Percentiles rank a stretch among this genome's conserved stretches.
These are phyloP conservation scores for Limnephilus marmoratus DNA, from an alignment of 2,888 invertebrate genomes.

Conservation along the genomic window DNA sequence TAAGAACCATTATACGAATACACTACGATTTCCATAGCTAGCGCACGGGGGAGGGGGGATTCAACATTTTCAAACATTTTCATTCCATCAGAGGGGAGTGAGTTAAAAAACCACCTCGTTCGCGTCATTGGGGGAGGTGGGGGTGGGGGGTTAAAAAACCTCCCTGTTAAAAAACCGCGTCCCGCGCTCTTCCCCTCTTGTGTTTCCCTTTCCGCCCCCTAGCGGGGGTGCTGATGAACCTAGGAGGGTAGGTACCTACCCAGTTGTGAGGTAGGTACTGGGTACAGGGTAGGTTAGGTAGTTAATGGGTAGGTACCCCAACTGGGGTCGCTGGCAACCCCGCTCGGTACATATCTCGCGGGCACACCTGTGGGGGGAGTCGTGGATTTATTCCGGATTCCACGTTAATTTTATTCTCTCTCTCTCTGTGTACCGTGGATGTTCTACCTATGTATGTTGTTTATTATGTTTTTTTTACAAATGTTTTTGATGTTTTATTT, in stretches of 20 bases:
- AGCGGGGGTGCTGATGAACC: constrained; percentile 63
- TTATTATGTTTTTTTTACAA: constrained; percentile 40
- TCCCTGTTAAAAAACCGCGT: constrained; percentile 66
- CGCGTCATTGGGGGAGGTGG: constrained; percentile 28
- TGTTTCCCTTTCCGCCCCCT: constrained; percentile 48
- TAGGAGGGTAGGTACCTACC: constrained; percentile 19
- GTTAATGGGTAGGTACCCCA: not conserved
- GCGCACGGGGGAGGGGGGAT: constrained; percentile 20
- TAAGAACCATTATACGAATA: constrained; percentile 66
- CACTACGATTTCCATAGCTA: constrained; percentile 62
- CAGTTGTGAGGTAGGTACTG: not conserved
- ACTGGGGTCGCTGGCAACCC: constrained; percentile 2
- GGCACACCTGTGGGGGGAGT: constrained; percentile 62
- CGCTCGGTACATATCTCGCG: constrained; percentile 57
- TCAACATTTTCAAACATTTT: not conserved
- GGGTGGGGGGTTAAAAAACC: constrained; percentile 61
- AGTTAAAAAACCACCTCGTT: constrained; percentile 61
- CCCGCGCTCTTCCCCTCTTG: constrained; percentile 53
- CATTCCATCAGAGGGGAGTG: constrained; percentile 48
- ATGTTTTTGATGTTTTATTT: constrained; percentile 36
- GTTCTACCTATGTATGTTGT: constrained; percentile 14
- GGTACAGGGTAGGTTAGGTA: not conserved
- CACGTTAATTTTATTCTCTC: constrained; percentile 59
- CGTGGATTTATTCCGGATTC: constrained; percentile 61
- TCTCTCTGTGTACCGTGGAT: constrained; percentile 25